Base-by-base conservation (phyloP, 1,140 invertebrate species). In the Drosophila parvula region DNA sequence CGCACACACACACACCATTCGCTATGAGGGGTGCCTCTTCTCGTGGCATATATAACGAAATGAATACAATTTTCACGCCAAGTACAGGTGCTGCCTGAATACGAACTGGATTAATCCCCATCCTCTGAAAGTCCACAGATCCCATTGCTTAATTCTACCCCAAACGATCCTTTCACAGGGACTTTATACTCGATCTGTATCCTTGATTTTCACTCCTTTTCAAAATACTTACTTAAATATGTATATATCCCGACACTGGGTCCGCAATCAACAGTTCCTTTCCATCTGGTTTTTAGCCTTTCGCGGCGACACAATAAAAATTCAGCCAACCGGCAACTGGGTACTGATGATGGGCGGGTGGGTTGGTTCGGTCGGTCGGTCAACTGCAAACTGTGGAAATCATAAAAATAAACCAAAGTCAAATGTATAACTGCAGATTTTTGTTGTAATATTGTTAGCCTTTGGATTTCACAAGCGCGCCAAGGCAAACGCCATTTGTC, bases 361-460 rank as follows among this genome's bases (percentile, higher is more conserved):
- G 40, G 14, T 18, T 27, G 41, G 40, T 36, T 36, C n/a, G 48
- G 58, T 41, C 60, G 62, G 50, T 56, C 36, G 68, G 68, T 71
- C 68, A 74, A 74, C 58, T 74, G 56, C 47, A 55, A 74, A 38
- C 32, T 73, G 47, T 41, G 34, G 14, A 83, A 79, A 59, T 69
- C 63, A 75, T 67, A 83, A 75, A 83, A 83, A 84, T 69, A 68
- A 84, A 76, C 71, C 65, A 80, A 77, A 84, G 71, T 76, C 81
- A 76, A 82, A 82, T 79, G 76, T 80, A 80, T 80, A 73, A 77
- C 81, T 75, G 70, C 64, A 83, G 76, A 76, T 83, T 85, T 84
- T 80, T 79, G 43, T 84, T 85, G 78, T 67, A 81, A 85, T 85
- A 84, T 78, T 85, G 81, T 81, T 84, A 81, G 81, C 74, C 74